Evolutionary conservation across 2,888 invertebrate genomes (phyloP).

Genomic region (Clunio marinus): DNA sequence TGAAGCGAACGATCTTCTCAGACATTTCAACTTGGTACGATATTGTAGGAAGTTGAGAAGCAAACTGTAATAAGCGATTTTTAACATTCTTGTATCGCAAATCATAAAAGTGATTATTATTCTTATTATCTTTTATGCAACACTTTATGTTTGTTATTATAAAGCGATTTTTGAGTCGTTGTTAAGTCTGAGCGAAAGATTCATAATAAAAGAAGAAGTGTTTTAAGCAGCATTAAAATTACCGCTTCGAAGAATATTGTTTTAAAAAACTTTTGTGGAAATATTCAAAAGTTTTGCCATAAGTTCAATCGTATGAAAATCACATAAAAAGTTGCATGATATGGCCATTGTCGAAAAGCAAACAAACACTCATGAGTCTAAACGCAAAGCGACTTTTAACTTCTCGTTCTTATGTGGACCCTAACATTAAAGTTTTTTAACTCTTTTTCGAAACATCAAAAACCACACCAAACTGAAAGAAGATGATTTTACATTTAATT

Average conservation of each 20-base stretch:
- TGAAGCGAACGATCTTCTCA: conserved; percentile 1
- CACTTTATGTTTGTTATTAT: conserved; percentile 37
- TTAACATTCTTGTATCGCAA: conserved; percentile 25
- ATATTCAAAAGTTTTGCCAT: not conserved
- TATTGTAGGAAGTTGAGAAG: conserved; percentile 12
- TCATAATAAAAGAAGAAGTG: not conserved
- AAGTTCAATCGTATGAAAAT: not conserved
- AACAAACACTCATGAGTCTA: conserved; percentile 24
- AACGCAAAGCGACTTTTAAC: conserved; percentile 6
- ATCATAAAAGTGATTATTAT: conserved; percentile 32
- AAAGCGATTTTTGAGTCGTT: conserved; percentile 25
- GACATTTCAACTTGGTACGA: too few species aligned
- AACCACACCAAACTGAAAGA: not conserved
- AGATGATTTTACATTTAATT: conserved; percentile 15
- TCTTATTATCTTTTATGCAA: conserved; percentile 33
- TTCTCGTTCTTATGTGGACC: conserved; percentile 5
- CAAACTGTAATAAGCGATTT: conserved; percentile 19
- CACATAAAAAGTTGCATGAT: not conserved
- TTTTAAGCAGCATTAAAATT: conserved; percentile 12
- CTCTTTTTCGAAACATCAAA: not conserved
- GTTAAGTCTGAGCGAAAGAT: too few species aligned
- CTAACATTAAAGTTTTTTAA: conserved; percentile 24
- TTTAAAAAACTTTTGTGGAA: not conserved
- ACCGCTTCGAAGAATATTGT: not conserved
- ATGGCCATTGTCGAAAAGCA: not conserved